Conservation (phyloP, 1,140 invertebrate genomes). For the Acromyrmex charruanus region DNA sequence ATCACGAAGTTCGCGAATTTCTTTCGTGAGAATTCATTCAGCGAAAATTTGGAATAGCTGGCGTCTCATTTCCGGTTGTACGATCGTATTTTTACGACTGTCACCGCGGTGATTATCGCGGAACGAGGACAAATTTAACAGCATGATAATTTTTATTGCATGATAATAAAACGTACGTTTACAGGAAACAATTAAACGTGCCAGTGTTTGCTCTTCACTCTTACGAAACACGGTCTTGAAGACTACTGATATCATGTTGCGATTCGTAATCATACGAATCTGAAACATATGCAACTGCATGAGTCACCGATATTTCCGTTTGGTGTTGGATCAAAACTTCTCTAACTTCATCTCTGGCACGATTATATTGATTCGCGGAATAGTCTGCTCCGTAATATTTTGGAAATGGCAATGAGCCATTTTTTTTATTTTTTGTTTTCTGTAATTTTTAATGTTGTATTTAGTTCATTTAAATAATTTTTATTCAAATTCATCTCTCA, state of each 20-base stretch:
- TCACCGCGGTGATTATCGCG: background rate
- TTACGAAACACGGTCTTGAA: background rate
- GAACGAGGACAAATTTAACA: background rate
- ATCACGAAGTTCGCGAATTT: conserved; percentile 19
- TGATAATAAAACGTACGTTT: background rate
- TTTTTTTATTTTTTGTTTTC: background rate
- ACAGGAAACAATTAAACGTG: background rate
- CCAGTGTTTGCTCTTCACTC: background rate
- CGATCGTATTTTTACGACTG: background rate
- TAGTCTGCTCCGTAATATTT: background rate
- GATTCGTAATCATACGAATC: conserved; percentile 10
- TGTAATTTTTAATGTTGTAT: background rate
- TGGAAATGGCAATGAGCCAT: background rate
- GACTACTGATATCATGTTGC: background rate
- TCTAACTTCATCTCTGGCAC: background rate
- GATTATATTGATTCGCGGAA: background rate
- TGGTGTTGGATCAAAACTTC: background rate
- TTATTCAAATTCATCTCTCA: no score
- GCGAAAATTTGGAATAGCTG: conserved; percentile 12
- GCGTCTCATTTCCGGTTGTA: background rate
- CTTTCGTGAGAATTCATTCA: background rate
- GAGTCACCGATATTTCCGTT: conserved; percentile 33
- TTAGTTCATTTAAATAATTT: background rate
- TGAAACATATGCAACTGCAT: background rate
- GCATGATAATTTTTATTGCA: conserved; percentile 7